Base-by-base conservation (phyloP, 1,140 invertebrate genomes). In the Bemisia tabaci region DNA sequence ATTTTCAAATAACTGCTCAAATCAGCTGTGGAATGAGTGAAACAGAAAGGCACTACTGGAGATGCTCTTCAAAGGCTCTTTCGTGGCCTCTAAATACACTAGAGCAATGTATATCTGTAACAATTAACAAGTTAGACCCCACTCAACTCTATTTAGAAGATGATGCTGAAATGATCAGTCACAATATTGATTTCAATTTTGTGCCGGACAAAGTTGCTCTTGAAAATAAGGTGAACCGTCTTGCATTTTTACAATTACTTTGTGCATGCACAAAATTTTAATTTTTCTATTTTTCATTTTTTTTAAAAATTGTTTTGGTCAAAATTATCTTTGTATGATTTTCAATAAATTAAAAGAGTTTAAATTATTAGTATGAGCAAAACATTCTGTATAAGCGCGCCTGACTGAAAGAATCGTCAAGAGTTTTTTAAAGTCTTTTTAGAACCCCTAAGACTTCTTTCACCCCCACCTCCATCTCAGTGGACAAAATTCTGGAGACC, bases 1-100 rank as follows among this genome's bases (percentile, higher is more conserved):
- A 92, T 77, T 88, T 95, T 75, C 92, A 96, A 84, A 86, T 92
- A 48, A 81, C 95, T 24, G 77, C 86, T 0, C 85, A 88, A 71
- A 72, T 92, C 9, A 87, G 82, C 33, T 87, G 82, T 75, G 83
- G 81, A 71, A 82, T 92, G 75, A 77, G 79, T 1, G 80, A 69
- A 73, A 79, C 71, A 63, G 84, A 79, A 73, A 79, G 75, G 17
- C 26, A 27, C 33, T 61, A 67, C 22, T 74, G 72, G 68, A 26
- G 65, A 60, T 17, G 22, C 2, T 27, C 26, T 9, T n/a, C 26
- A 25, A 25, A 59, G n/a, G 22, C 26, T 48, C 24, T 59, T 9
- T 21, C 21, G 27, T 23, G 26, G 26, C 33, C 33, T 48, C 33
- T 48, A 48, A 48, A 48, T 17, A 48, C 33, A 48, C 17, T 48